Evolutionary conservation across 2,113 vertebrate genomes (phyloP).

Genomic region (Pagrus major): DNA sequence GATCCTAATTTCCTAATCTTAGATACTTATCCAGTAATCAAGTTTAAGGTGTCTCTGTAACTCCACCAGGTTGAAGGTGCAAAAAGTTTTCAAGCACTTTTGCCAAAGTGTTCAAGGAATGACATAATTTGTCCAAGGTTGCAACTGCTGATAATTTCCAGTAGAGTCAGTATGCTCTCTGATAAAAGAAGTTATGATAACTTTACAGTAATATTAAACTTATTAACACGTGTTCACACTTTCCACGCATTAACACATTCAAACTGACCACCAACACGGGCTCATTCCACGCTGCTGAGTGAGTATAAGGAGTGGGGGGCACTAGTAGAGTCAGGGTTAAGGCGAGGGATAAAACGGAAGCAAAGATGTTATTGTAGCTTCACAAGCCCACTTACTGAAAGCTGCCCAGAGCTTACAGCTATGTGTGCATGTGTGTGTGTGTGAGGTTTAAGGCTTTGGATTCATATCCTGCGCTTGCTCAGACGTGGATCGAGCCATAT

Average conservation of each 20-base stretch:
- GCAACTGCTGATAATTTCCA: no score
- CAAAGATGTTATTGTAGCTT: constrained; percentile 73
- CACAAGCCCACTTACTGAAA: constrained; percentile 65
- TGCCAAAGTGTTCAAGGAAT: no score
- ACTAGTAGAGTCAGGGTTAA: constrained; percentile 60
- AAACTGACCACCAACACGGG: constrained; percentile 10
- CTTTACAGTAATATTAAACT: not conserved
- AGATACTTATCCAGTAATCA: no score
- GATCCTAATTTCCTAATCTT: no score
- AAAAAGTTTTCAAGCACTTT: no score
- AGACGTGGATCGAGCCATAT: constrained; percentile 30
- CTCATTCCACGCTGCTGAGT: constrained; percentile 3
- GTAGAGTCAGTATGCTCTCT: not conserved
- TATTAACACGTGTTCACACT: not conserved
- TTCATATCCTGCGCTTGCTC: constrained; percentile 53
- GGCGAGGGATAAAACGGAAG: constrained; percentile 67
- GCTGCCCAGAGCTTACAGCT: constrained; percentile 47
- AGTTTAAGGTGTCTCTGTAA: no score
- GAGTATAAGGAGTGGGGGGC: constrained; percentile 32
- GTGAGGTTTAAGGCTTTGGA: constrained; percentile 37
- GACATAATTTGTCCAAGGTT: no score
- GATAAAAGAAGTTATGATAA: not conserved
- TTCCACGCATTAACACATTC: not conserved
- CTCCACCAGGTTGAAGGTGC: no score
- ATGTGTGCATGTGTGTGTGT: constrained; percentile 1